Evolutionary conservation across 2,113 vertebrate species (phyloP), one percentile per base, ranked within the genome.

Genomic region (Labeo catla): DNA sequence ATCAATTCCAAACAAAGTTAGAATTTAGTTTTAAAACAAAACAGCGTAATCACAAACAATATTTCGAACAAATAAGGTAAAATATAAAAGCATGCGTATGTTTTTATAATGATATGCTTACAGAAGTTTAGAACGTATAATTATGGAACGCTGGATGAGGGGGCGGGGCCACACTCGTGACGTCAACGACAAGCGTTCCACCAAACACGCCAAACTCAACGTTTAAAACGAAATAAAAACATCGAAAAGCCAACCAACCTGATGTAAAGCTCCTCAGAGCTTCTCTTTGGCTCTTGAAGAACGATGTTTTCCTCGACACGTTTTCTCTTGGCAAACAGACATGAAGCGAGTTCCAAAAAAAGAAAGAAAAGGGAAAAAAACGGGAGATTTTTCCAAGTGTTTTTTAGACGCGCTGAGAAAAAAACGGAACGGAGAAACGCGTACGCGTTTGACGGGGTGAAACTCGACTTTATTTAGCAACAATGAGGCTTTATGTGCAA

Each of bases 281-380:
- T 12, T 86, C 5, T 50, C 15, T 59, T 9, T 54, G 50, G 23
- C 70, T 52, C 36, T 23, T 19, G 8, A 54, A 36, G 57, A 49
- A 61, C 21, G 59, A 74, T 28, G 70, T 49, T 66, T 63, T 57
- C 36, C 77, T 36, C 83, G 36, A 54, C 23, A 50, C 87, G 65
- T 61, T 57, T 76, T 49, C 73, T 81, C 66, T 59, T 28, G 78
- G 76, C 76, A 80, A 85, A 68, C 68, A 66, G 76, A 74, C 66
- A 87, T 84, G 54, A 54, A 84, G 86, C 57, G 59, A 85, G 19
- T 80, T 23, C 76, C 47, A 45, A 45, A 84, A 8, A 16, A 28
- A n/a, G 66, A 63, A 36, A 81, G 9, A 50, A 15, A 39, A 45
- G 61, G 1, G 21, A 28, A 45, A 28, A 66, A 43, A 43, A 59